Percentiles rank a stretch among this genome's conserved stretches.
phyloP scores from a whole-genome alignment of 92 coral and sea anemone genomes.

The Virgularia gustaviana region DNA sequence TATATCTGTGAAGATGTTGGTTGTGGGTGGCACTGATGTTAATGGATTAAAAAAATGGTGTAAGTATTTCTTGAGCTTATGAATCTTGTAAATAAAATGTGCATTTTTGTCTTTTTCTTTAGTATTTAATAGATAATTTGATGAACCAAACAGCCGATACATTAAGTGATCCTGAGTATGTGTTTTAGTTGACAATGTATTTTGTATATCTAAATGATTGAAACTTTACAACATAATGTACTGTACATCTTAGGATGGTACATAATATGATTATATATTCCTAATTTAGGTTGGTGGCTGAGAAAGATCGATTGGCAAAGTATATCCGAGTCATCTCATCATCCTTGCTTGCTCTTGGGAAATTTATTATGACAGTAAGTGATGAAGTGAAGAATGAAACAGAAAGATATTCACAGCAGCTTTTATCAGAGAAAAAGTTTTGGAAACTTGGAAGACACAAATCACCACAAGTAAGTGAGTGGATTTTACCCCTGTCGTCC shows the following conservation, averaged over 20 bases:
- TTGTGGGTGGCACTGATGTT: neutral
- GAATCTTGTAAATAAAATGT: no score
- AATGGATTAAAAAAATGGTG: no score
- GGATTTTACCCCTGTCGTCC: neutral
- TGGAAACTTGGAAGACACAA: slow-evolving; percentile 84
- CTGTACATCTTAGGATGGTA: neutral
- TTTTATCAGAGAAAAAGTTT: slow-evolving; percentile 68
- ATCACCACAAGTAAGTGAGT: slow-evolving; percentile 72
- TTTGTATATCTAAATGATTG: neutral
- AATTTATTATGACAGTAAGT: slow-evolving; percentile 59
- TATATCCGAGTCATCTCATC: slow-evolving; percentile 74
- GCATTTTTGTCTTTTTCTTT: slow-evolving; percentile 18
- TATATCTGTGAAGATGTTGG: neutral
- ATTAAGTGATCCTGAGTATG: slow-evolving; percentile 90
- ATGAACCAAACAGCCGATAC: slow-evolving; percentile 80
- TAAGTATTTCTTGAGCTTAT: no score
- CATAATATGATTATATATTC: neutral
- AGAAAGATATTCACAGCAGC: slow-evolving; percentile 51
- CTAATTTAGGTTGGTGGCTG: slow-evolving; percentile 61
- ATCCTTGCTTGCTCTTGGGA: slow-evolving; percentile 72
- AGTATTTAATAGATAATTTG: slow-evolving; percentile 86
- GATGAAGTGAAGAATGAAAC: slow-evolving; percentile 43
- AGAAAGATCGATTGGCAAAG: slow-evolving; percentile 78
- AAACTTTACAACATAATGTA: neutral
- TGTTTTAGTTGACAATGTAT: neutral